Base-by-base conservation (phyloP, 2,113 vertebrate genomes). In the Rattus rattus region DNA sequence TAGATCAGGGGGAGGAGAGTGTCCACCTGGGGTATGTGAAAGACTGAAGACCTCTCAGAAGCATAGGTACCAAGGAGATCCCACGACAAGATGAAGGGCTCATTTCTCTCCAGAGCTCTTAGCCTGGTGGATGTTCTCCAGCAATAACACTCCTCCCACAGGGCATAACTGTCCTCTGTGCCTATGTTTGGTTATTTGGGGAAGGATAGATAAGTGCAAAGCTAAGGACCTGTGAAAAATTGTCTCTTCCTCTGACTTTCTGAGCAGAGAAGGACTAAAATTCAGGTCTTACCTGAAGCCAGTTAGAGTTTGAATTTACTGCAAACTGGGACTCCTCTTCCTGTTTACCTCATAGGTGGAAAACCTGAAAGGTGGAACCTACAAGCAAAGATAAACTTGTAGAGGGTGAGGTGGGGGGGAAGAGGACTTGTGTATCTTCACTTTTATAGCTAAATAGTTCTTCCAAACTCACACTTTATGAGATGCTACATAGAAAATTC, bases 191-290 rank as follows among this genome's bases (percentile, higher is more conserved):
- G 43, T 92, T 90, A 70, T 85, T 84, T 81, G n/a, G 63, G 52
- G 65, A 59, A 13, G 47, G 47, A 11, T 76, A 49, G 63, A 20
- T 70, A 77, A 97, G 72, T 87, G 56, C 43, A 47, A 92, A 49
- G 33, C 47, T 67, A 8, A 52, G 11, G 30, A 33, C 59, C 36
- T 65, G 30, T 79, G 12, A 87, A 94, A 81, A 26, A 11, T 6
- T 36, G 17, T 70, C 63, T 86, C 36, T 67, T 43, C 6, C 47
- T 79, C 56, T 93, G 87, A 24, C 72, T 96, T 94, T 92, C 93
- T 96, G 95, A 93, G 81, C 52, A 95, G 88, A 96, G 85, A 95
- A 79, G 83, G 94, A 54, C 49, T 86, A 75, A 90, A 91, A 61
- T 77, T 17, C 22, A 92, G 95, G 59, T 30, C 14, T 47, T 81